Conservation (phyloP, 2,888 invertebrate species). For the Antheraea assamensis region DNA sequence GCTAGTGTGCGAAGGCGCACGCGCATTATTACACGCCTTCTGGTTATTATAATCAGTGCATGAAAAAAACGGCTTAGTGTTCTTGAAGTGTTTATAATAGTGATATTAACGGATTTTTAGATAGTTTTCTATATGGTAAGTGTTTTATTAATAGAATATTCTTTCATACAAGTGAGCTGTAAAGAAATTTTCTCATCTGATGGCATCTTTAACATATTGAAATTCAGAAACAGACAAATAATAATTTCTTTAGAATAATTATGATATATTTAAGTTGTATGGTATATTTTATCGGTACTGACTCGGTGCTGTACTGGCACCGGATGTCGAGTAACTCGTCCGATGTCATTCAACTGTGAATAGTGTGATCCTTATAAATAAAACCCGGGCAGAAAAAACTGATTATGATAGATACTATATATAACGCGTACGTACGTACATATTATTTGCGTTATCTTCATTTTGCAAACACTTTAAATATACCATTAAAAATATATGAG, state of each 20-base stretch:
- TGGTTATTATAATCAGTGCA: constrained; percentile 60
- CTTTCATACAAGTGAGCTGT: neutral
- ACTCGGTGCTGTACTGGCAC: constrained; percentile 21
- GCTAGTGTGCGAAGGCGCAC: constrained; percentile 58
- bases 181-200: neutral
- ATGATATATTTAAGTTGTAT: neutral
- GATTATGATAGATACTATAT: constrained; percentile 14
- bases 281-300: constrained; percentile 2
- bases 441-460: neutral
- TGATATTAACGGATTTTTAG: constrained; percentile 36
- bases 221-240: neutral
- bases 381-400: constrained; percentile 2
- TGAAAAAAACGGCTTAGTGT: constrained; percentile 64
- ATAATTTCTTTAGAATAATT: neutral
- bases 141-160: constrained; percentile 18
- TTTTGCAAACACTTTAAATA: neutral
- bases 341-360: constrained; percentile 43
- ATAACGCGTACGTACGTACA: neutral
- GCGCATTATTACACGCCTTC: constrained; percentile 68
- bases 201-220: constrained; percentile 10
- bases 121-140: constrained; percentile 44
- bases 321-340: constrained; percentile 33
- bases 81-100: constrained; percentile 50
- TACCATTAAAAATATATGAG: no score
- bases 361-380: constrained; percentile 27